Base-by-base conservation (phyloP, 2,888 invertebrate species). In the Stenichneumon culpator region DNA sequence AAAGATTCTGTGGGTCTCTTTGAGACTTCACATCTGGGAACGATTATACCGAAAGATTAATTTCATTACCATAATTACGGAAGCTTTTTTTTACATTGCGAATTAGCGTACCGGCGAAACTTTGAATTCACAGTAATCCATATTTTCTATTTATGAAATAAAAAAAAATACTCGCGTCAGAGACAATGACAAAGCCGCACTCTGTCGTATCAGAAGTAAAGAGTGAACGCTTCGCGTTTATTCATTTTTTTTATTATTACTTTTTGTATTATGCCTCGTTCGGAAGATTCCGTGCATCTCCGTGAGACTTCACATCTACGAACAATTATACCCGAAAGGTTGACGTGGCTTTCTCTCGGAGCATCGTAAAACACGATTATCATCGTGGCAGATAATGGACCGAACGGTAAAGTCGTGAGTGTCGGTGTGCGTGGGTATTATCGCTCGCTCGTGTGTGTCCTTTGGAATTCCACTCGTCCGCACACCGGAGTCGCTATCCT, bases 41-140 rank as follows among this genome's bases (percentile, higher is more conserved):
- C 72, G 39, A 57, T 72, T 72, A 57, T 72, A 72, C 54, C 36
- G 19, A 52, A 25, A 72, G 72, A 19, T 72, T 72, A 77, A 68
- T 77, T 68, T 68, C 39, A 68, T 77, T 54, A 77, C 54, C 77
- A 68, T 68, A 77, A 77, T 77, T 52, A 77, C 52, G 67, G 67
- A 14, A 36, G 52, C n/a, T 67, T 67, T 67, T 16, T 14, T 44
- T 54, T 22, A 50, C 47, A 22, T 52, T 36, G 16, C 39, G 52
- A 69, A n/a, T 50, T 25, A 47, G 3, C 36, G 16, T 25, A 47
- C 25, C 16, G 57, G 65, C 28, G 28, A 50, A 65, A 65, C 44
- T 50, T 44, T 32, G 28, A 63, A 74, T 54, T 57, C 39, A 57
- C 57, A 72, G 60, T 73, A 73, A 73, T 60, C 28, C 47, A 47